Evolutionary conservation across 2,113 vertebrate genomes (phyloP).

Genomic region (Haemorhous mexicanus): DNA sequence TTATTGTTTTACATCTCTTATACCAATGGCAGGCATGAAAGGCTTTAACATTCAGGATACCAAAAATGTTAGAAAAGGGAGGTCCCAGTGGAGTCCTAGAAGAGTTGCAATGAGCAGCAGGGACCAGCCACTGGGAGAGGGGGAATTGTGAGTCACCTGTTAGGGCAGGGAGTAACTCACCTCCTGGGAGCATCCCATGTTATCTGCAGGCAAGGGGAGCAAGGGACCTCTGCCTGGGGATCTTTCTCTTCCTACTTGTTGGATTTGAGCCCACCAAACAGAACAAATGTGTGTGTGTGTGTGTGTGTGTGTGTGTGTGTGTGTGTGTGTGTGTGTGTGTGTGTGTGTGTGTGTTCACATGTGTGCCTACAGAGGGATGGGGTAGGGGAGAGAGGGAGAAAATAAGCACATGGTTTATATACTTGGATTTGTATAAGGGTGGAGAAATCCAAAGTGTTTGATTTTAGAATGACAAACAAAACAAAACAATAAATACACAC

Average conservation of each 20-base stretch:
- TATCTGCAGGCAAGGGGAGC: background rate
- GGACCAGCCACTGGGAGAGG: background rate
- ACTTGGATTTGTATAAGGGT: background rate
- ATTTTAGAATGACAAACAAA: background rate
- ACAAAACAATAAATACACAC: background rate
- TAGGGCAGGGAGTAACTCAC: background rate
- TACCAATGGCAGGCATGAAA: background rate
- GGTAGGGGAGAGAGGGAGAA: background rate
- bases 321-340: background rate
- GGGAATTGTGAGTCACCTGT: background rate
- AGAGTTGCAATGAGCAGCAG: background rate
- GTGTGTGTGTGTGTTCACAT: rapidly evolving
- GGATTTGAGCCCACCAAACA: background rate
- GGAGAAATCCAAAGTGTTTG: background rate
- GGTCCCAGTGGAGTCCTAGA: background rate
- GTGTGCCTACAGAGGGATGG: background rate
- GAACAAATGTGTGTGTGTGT: background rate
- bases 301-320: background rate
- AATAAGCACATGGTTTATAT: background rate
- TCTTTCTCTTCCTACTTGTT: background rate
- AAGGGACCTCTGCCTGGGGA: rapidly evolving
- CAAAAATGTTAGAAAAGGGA: background rate
- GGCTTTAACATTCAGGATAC: background rate
- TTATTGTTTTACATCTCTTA: background rate
- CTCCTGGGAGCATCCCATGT: background rate